Conservation (phyloP, 2,113 vertebrate genomes). For the Ursus arctos region DNA sequence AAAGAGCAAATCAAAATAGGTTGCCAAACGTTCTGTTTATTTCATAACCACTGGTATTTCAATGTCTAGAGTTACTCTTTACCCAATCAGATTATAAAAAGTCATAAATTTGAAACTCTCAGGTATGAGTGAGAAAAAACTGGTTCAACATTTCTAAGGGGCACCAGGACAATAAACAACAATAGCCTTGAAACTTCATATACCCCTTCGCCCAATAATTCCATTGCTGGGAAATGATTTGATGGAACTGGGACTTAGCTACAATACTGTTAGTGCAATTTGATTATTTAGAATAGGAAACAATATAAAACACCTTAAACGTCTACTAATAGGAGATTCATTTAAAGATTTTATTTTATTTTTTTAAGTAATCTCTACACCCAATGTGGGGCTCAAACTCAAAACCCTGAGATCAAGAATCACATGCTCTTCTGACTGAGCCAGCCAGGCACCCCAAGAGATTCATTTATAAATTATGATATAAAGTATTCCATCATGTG, state of each 20-base stretch:
- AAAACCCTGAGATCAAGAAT: neutral
- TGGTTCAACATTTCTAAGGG: slow-evolving; percentile 4
- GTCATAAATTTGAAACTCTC: slow-evolving; percentile 16
- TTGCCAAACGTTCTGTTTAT: neutral
- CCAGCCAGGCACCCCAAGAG: neutral
- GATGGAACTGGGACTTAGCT: slow-evolving; percentile 24
- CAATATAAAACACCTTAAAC: neutral
- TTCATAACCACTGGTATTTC: slow-evolving; percentile 38
- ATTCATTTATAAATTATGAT: slow-evolving; percentile 12
- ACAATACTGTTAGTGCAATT: neutral
- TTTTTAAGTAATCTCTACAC: neutral
- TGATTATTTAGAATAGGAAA: slow-evolving; percentile 24
- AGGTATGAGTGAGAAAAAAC: neutral
- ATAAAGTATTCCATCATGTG: neutral
- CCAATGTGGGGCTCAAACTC: neutral
- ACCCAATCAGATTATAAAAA: slow-evolving; percentile 14
- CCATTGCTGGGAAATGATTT: slow-evolving; percentile 23
- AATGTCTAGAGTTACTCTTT: neutral
- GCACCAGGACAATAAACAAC: neutral
- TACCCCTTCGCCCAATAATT: neutral
- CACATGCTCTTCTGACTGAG: neutral
- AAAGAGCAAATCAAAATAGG: slow-evolving; percentile 23
- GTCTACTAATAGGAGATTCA: neutral
- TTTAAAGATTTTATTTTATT: neutral
- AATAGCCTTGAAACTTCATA: slow-evolving; percentile 42